Evolutionary conservation across 2,797 vertebrate genomes (phyloP).

Genomic region (Sebastes baramenuke): DNA sequence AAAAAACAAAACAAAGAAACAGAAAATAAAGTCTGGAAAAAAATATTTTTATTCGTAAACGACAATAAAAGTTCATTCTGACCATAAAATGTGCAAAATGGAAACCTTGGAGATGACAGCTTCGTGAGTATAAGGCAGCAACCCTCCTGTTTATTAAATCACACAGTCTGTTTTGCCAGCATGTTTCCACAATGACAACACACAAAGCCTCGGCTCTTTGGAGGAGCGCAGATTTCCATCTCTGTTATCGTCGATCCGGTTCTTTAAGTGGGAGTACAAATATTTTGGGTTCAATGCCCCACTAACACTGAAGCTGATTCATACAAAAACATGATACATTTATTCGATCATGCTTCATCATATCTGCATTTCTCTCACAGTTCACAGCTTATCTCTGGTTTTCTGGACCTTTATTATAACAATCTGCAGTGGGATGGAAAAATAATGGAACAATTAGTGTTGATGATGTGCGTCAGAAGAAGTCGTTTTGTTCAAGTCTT

Average conservation of each 20-base stretch:
- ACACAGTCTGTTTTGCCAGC: constrained; percentile 75
- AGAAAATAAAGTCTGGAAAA: background rate
- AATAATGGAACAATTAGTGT: no score
- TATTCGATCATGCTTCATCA: no score
- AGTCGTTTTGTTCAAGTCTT: no score
- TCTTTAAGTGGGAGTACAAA: constrained; percentile 59
- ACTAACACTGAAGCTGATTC: no score
- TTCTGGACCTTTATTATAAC: no score
- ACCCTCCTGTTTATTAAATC: constrained; percentile 61
- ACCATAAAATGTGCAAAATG: constrained; percentile 55
- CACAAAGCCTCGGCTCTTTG: constrained; percentile 49
- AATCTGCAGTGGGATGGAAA: no score
- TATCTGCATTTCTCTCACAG: no score
- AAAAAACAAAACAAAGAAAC: background rate
- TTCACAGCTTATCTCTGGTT: no score
- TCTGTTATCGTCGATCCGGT: constrained; percentile 44
- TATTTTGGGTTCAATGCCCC: constrained; percentile 61
- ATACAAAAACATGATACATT: no score
- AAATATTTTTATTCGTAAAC: constrained; percentile 25
- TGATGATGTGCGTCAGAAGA: no score
- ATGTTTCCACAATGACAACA: constrained; percentile 57
- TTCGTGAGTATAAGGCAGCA: constrained; percentile 15
- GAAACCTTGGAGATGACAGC: background rate
- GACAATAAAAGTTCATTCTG: constrained; percentile 9
- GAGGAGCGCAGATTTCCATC: constrained; percentile 76